Evolutionary conservation across 2,888 invertebrate genomes (phyloP).

Genomic region (Stenichneumon culpator): DNA sequence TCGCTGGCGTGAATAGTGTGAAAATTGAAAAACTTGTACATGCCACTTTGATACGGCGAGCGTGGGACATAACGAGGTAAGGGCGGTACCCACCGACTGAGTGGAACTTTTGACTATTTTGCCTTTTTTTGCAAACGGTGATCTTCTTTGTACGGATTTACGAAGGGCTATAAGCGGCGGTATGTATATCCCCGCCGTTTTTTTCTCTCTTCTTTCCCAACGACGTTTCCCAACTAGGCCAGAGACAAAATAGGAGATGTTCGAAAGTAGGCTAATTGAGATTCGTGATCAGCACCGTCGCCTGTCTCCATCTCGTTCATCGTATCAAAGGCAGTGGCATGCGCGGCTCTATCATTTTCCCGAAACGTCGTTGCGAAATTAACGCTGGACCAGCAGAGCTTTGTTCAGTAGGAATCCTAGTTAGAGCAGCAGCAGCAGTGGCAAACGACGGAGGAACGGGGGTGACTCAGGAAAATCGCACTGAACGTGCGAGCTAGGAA

Average conservation of each 20-base stretch:
- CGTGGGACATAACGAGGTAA: constrained; percentile 37
- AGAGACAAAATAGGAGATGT: constrained; percentile 39
- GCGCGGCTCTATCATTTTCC: constrained; percentile 25
- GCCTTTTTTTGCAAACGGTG: not conserved
- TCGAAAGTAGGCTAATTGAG: constrained; percentile 55
- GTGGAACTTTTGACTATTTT: constrained; percentile 30
- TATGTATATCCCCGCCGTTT: not conserved
- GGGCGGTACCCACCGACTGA: constrained; percentile 20
- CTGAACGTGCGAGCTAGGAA: constrained; percentile 11
- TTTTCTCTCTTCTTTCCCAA: not conserved
- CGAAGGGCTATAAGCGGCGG: not conserved
- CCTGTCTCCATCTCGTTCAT: constrained; percentile 35
- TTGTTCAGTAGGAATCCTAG: constrained; percentile 29
- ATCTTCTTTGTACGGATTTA: not conserved
- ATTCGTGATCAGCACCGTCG: constrained; percentile 52
- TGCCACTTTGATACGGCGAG: constrained; percentile 57
- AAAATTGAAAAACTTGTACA: constrained; percentile 69
- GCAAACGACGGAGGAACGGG: not conserved
- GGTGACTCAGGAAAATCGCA: constrained; percentile 13
- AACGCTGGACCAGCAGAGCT: constrained; percentile 20
- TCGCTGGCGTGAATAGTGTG: constrained; percentile 53
- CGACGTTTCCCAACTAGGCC: constrained; percentile 42
- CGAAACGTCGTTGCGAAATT: constrained; percentile 48
- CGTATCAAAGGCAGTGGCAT: constrained; percentile 31
- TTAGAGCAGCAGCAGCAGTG: constrained; percentile 7